Conservation (phyloP, 2,888 invertebrate species). For the Drosophila monieri region DNA sequence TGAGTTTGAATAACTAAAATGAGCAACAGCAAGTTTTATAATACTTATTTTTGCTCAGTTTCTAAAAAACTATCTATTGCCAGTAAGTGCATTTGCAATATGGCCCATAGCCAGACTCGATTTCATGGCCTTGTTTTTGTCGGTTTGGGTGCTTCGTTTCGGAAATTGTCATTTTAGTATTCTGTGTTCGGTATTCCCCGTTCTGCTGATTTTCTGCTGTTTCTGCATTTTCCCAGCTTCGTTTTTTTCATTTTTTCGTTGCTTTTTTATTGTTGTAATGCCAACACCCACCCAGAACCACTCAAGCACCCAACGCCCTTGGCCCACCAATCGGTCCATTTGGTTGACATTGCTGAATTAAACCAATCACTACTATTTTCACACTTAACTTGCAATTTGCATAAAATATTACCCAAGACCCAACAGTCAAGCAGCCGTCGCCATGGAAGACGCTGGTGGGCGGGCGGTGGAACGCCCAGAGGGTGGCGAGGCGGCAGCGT, state of each 20-base stretch:
- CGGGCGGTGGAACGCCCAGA: background rate
- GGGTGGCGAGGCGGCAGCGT: constrained; percentile 9
- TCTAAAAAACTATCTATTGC: background rate
- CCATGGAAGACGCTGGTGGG: constrained; percentile 8
- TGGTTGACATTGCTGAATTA: constrained; percentile 81
- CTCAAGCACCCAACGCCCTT: constrained; percentile 23
- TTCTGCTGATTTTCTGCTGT: constrained; percentile 69
- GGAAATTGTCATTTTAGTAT: constrained; percentile 76
- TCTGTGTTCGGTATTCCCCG: constrained; percentile 61
- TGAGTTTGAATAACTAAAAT: background rate
- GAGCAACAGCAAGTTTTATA: background rate
- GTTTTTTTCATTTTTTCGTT: constrained; percentile 18
- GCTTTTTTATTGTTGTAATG: constrained; percentile 9
- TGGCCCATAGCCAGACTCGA: constrained; percentile 6
- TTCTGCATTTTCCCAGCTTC: constrained; percentile 66
- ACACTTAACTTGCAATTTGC: constrained; percentile 83
- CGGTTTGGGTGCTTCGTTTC: constrained; percentile 57
- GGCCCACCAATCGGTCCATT: constrained; percentile 47
- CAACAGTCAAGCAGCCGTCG: constrained; percentile 65
- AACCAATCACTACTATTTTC: constrained; percentile 83
- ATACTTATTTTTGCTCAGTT: background rate
- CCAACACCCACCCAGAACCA: constrained; percentile 8
- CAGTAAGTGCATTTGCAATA: constrained; percentile 25
- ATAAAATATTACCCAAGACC: constrained; percentile 82
- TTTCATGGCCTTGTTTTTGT: constrained; percentile 49